Evolutionary conservation across 2,113 vertebrate species (phyloP).

Genomic region (Hucho hucho): DNA sequence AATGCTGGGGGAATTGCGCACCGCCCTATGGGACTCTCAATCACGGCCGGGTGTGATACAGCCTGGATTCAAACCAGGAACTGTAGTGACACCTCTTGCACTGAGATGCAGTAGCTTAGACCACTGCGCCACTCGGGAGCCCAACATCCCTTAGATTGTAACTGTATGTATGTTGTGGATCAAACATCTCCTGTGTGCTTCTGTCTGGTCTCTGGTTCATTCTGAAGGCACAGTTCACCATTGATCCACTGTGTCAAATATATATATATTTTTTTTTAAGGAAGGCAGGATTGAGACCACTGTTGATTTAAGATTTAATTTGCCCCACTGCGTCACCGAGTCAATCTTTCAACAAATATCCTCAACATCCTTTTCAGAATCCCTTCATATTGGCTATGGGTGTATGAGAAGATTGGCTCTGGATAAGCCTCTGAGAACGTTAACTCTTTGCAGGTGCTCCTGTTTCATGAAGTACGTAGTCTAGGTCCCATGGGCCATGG

Average conservation of each 20-base stretch:
- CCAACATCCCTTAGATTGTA: background rate
- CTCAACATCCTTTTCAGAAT: constrained; percentile 8
- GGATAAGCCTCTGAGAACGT: background rate
- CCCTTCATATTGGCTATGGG: constrained; percentile 6
- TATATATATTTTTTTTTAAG: constrained; percentile 20
- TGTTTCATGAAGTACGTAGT: too few species aligned
- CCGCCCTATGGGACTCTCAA: too few species aligned
- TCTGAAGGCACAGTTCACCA: constrained; percentile 9
- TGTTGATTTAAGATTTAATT: constrained; percentile 25
- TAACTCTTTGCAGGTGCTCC: constrained; percentile 1
- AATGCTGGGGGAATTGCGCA: too few species aligned
- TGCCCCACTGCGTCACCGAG: constrained; percentile 6
- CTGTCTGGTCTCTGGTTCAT: background rate
- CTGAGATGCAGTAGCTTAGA: too few species aligned
- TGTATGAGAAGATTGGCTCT: constrained; percentile 7
- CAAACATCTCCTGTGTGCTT: background rate
- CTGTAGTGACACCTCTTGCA: too few species aligned
- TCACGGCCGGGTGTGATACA: too few species aligned
- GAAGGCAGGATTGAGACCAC: constrained; percentile 6
- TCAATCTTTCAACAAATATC: constrained; percentile 21
- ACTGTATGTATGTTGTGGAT: background rate
- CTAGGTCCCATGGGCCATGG: too few species aligned
- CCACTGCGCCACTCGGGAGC: too few species aligned
- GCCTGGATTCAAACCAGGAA: too few species aligned
- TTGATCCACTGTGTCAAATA: constrained; percentile 19